A percentile compares a stretch with the other conserved stretches of the same genome.
phyloP scores from a whole-genome alignment of 2,888 invertebrate species.

The Orgyia antiqua region DNA sequence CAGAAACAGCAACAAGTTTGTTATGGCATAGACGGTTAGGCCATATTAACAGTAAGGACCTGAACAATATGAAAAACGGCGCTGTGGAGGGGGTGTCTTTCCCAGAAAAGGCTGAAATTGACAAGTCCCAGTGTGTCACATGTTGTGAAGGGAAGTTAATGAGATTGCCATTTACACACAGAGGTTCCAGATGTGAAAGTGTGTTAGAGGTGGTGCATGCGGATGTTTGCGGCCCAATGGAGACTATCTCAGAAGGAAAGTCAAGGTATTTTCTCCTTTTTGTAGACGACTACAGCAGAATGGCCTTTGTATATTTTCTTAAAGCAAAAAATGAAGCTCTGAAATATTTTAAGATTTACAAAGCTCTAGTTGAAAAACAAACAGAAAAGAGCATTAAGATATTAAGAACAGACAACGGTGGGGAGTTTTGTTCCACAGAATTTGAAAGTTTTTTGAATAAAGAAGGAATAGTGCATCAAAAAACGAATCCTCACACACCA shows the following conservation, averaged over 20 bases:
- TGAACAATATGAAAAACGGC: background rate
- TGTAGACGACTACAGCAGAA: constrained; percentile 1
- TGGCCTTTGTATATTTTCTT: constrained; percentile 1
- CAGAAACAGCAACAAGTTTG: background rate
- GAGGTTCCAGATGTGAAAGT: background rate
- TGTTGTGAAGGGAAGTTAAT: background rate
- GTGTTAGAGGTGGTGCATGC: background rate
- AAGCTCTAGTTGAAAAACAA: background rate
- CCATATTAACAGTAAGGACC: background rate
- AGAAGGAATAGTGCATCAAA: background rate
- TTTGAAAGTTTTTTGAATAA: background rate
- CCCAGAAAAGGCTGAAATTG: background rate
- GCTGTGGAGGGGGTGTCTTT: background rate
- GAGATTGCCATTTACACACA: constrained; percentile 1
- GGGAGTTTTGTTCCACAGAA: too few species aligned
- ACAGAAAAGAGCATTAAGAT: background rate
- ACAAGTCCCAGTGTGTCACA: background rate
- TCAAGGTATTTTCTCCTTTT: constrained; percentile 1
- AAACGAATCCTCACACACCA: too few species aligned
- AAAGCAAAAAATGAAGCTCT: background rate
- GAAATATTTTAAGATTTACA: background rate
- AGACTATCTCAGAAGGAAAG: background rate
- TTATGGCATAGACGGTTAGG: background rate
- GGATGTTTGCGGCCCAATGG: constrained; percentile 1
- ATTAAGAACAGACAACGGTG: too few species aligned